phyloP scores from a whole-genome alignment of 1,140 invertebrate species.

The Zaprionus kolodkinae region DNA sequence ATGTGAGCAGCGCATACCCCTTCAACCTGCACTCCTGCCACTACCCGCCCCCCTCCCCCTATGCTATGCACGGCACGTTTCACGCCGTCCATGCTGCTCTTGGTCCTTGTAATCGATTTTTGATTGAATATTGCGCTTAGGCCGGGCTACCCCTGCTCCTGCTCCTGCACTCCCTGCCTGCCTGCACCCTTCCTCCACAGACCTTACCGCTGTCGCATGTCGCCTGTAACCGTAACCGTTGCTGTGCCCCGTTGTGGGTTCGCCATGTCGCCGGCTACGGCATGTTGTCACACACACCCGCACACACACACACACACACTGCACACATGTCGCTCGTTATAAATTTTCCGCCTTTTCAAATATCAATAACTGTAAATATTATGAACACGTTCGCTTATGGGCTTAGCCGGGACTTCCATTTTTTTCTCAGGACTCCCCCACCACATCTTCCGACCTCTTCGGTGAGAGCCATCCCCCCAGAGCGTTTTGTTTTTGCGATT shows the following conservation, averaged over 20 bases:
- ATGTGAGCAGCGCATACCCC: neutral
- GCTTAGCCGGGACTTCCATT: conserved; percentile 61
- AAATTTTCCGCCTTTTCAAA: conserved; percentile 84
- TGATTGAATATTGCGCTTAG: conserved; percentile 81
- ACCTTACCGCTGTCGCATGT: neutral
- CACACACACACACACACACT: neutral
- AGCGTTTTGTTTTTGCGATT: conserved; percentile 42
- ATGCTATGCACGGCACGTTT: conserved; percentile 14
- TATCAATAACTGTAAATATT: conserved; percentile 84
- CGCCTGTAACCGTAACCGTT: neutral
- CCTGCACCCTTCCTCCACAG: neutral
- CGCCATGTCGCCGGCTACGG: conserved; percentile 17
- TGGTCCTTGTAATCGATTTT: conserved; percentile 81
- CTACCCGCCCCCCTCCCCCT: neutral
- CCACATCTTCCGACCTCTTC: neutral
- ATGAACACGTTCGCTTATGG: conserved; percentile 83
- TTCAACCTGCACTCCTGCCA: neutral
- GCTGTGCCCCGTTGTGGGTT: neutral
- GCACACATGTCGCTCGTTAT: conserved; percentile 80
- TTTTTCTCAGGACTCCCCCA: conserved; percentile 26
- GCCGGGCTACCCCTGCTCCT: conserved; percentile 20
- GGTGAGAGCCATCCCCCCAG: neutral
- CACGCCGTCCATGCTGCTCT: conserved; percentile 25
- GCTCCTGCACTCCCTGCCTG: too few relatives aligned
- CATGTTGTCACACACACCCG: conserved; percentile 66